Evolutionary conservation across 2,797 vertebrate genomes (phyloP), one percentile per base, ranked within the genome.

Genomic region (Microtus californicus): DNA sequence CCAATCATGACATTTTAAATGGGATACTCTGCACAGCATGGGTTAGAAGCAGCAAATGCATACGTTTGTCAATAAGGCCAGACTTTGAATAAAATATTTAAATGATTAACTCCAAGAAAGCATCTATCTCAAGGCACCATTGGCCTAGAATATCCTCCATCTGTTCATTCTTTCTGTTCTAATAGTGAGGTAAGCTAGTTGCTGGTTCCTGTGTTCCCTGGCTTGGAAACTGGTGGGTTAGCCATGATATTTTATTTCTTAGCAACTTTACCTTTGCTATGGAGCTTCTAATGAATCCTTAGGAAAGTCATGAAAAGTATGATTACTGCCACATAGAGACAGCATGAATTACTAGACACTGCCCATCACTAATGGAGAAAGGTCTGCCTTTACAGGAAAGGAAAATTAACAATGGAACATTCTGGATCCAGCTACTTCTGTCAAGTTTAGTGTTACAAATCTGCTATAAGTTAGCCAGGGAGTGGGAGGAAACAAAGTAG

Each of bases 301-400:
- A 76, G 59, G 31, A 93, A 29, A 91, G 34, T 82, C 3, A 31
- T 85, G n/a, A 37, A 91, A 95, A 93, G 14, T 59, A 71, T 54
- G 76, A 67, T 67, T 45, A 76, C 63, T 67, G 76, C 1, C 6
- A 80, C 34, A 48, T 23, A 92, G 13, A 6, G 12, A 10, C 40
- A 48, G 63, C 25, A 94, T 27, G 45, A 67, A n/a, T 88, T 94
- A 7, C 56, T 93, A 79, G 65, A 93, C 74, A 5, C 11, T 90
- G 80, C 78, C 27, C 59, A 43, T 83, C 37, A 87, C 9, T 76
- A 78, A 59, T 14, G 19, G 71, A 76, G n/a, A 43, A 54, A 90
- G 29, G 19, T 54, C 34, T 78, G 37, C 11, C 3, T 83, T 83
- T 56, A 86, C 3, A 86, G n/a, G 23, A 82, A 10, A 78, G 1